A percentile compares a stretch with the other conserved stretches of the same genome.
Conservation (phyloP, 2,113 vertebrate genomes). For the Myanophis thanlyinensis region DNA sequence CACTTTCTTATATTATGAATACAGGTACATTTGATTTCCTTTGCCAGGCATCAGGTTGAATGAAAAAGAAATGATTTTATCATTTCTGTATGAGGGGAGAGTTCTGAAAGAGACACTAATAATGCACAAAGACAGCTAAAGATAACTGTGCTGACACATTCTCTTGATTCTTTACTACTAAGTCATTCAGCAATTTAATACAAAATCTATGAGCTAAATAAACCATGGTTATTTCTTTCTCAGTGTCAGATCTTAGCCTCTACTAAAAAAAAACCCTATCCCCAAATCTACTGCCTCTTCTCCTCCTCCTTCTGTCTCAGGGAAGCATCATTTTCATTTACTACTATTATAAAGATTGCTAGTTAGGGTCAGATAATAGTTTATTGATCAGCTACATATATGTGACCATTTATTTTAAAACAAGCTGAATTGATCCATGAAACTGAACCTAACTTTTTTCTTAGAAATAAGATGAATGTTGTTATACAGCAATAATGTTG, state of each 20-base stretch:
- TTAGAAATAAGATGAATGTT: conserved; percentile 32
- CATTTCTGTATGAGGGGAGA: conserved; percentile 25
- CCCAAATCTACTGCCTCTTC: background rate
- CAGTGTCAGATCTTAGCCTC: conserved; percentile 4
- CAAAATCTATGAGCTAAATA: conserved; percentile 31
- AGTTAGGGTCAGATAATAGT: conserved; percentile 21
- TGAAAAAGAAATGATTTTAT: conserved; percentile 40
- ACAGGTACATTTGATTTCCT: conserved; percentile 25
- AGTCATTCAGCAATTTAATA: conserved; percentile 37
- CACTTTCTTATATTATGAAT: conserved; percentile 31
- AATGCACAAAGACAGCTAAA: conserved; percentile 38
- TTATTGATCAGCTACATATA: conserved; percentile 43
- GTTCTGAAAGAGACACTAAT: conserved; percentile 19
- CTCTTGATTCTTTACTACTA: conserved; percentile 26
- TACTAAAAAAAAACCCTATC: conserved; percentile 15
- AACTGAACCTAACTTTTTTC: conserved; percentile 20
- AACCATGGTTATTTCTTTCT: conserved; percentile 19
- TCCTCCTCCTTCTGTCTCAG: conserved; percentile 23
- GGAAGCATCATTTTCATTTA: conserved; percentile 29
- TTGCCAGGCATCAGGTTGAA: conserved; percentile 20
- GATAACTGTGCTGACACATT: conserved; percentile 36
- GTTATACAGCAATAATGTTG: background rate
- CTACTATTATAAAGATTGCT: background rate
- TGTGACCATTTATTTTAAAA: conserved; percentile 34
- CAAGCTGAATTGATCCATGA: conserved; percentile 36